phyloP scores from a whole-genome alignment of 2,797 vertebrate genomes.

The Paramormyrops hopkinsi region DNA sequence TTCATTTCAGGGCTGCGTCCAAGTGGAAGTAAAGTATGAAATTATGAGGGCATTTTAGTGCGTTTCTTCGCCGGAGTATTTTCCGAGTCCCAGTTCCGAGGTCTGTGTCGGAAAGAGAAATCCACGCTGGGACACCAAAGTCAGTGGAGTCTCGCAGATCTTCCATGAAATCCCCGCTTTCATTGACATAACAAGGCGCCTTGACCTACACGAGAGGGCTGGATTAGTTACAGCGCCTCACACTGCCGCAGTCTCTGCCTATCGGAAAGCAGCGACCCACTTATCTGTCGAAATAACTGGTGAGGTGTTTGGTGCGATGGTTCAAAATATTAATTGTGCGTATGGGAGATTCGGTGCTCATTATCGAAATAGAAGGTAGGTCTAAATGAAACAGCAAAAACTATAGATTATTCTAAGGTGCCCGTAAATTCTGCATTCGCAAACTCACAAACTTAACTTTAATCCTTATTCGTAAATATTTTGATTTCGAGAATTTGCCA shows the following conservation, averaged over 20 bases:
- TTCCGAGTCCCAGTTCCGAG: constrained; percentile 4
- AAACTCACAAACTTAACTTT: background rate
- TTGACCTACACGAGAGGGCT: constrained; percentile 39
- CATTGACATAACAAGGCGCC: constrained; percentile 63
- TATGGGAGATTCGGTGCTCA: background rate
- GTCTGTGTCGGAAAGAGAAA: background rate
- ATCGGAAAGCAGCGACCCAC: background rate
- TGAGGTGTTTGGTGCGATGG: background rate
- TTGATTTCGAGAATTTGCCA: background rate
- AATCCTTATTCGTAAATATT: background rate
- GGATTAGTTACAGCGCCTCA: constrained; percentile 60
- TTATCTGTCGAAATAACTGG: background rate
- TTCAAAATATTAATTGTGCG: background rate
- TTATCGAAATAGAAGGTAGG: background rate
- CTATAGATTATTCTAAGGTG: background rate
- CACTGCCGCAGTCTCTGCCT: background rate
- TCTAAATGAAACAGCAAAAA: background rate
- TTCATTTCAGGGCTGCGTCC: constrained; percentile 85
- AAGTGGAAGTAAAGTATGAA: constrained; percentile 54
- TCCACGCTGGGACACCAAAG: background rate
- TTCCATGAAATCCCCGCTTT: constrained; percentile 38
- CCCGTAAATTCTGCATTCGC: background rate
- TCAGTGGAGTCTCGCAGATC: constrained; percentile 7
- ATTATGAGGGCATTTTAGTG: constrained; percentile 75
- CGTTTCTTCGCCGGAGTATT: background rate